Evolutionary conservation across 2,888 invertebrate genomes (phyloP).

Genomic region (Aproaerema taeniolella): DNA sequence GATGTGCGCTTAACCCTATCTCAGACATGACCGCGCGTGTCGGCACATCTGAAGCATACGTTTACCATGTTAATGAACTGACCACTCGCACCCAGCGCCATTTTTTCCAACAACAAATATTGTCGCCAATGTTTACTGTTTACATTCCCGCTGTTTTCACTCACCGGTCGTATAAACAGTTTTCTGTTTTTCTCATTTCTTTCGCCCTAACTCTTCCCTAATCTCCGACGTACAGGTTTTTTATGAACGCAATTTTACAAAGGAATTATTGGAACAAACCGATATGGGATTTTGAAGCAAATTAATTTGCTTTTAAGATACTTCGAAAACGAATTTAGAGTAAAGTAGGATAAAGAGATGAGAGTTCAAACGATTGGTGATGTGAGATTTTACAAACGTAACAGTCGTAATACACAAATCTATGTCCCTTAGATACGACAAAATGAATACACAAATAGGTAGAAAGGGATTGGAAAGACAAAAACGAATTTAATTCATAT

Average conservation of each 20-base stretch:
- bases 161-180: slow-evolving; percentile 22
- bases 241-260: slow-evolving; percentile 8
- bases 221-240: slow-evolving; percentile 11
- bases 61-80: slow-evolving; percentile 74
- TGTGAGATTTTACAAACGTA: no score
- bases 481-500: no score
- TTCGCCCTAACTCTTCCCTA: slow-evolving; percentile 10
- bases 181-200: slow-evolving; percentile 10
- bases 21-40: slow-evolving; percentile 64
- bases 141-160: slow-evolving; percentile 34
- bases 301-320: not conserved
- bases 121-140: slow-evolving; percentile 47
- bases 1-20: no score
- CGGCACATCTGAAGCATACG: slow-evolving; percentile 71
- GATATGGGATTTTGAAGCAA: not conserved
- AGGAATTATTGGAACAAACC: slow-evolving; percentile 2
- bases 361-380: no score
- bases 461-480: no score
- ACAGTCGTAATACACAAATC: no score
- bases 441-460: no score
- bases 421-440: no score
- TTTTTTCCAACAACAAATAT: slow-evolving; percentile 66
- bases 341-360: no score
- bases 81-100: slow-evolving; percentile 36
- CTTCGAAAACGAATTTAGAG: no score